Percentiles rank a stretch among this genome's conserved stretches.
phyloP scores from a whole-genome alignment of 1,140 invertebrate species.

The Andricus grossulariae region DNA sequence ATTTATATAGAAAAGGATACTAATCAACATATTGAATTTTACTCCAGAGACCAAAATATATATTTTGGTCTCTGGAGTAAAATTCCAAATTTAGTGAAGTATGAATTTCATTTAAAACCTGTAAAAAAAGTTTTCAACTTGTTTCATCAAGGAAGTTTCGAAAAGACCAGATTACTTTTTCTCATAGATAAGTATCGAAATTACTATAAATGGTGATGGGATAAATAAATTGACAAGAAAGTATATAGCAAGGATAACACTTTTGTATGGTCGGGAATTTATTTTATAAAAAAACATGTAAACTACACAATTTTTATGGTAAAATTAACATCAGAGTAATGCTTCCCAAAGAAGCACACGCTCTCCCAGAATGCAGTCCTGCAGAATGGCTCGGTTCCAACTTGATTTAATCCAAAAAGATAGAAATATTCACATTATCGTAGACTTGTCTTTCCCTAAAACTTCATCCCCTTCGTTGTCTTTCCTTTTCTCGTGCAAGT shows the following conservation, averaged over 20 bases:
- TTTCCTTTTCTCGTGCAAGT: slow-evolving; percentile 69
- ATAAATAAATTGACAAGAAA: slow-evolving; percentile 32
- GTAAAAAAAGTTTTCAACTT: too few relatives aligned
- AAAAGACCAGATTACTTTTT: too few relatives aligned
- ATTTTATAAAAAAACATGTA: slow-evolving; percentile 68
- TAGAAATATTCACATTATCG: slow-evolving; percentile 55
- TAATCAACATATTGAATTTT: too few relatives aligned
- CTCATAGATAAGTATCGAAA: too few relatives aligned
- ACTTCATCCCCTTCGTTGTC: slow-evolving; percentile 69
- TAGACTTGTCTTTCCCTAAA: slow-evolving; percentile 57
- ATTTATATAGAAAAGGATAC: too few relatives aligned
- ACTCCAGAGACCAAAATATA: too few relatives aligned
- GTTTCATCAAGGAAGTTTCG: too few relatives aligned
- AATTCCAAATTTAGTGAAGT: too few relatives aligned
- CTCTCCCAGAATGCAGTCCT: slow-evolving; percentile 37
- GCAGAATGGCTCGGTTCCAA: slow-evolving; percentile 61
- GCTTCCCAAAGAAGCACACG: slow-evolving; percentile 38
- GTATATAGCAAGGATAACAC: neutral
- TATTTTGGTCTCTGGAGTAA: too few relatives aligned
- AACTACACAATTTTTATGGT: slow-evolving; percentile 63
- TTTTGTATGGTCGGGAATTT: slow-evolving; percentile 50
- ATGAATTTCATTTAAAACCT: too few relatives aligned
- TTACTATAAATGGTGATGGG: neutral
- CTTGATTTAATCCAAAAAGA: slow-evolving; percentile 45
- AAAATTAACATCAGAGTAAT: slow-evolving; percentile 61